Base-by-base conservation (phyloP, 2,113 vertebrate genomes). In the Gracilinanus agilis region DNA sequence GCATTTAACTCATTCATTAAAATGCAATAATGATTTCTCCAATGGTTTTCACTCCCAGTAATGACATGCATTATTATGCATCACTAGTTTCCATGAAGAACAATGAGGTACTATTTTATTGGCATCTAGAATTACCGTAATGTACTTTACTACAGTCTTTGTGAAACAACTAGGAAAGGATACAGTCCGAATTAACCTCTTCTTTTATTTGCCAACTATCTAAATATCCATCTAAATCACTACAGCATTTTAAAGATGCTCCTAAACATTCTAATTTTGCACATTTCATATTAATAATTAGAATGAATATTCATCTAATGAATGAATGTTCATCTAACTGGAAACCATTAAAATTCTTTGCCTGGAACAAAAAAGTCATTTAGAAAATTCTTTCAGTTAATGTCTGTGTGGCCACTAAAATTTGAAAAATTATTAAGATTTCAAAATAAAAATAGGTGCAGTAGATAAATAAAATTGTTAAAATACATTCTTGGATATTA, bases 1-100 rank as follows among this genome's bases (percentile, higher is more conserved):
- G 96, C 97, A 98, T 97, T 98, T 98, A 98, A 96, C 92, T 98
- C 91, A 97, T 98, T 98, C 97, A 98, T 98, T 98, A 98, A 98
- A 98, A 98, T 98, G 96, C 97, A 98, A 83, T 97, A 97, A 97
- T 96, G 93, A 98, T 98, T 98, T 98, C 93, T 98, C 97, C 96
- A 97, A 96, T 97, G 96, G 95, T 95, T 98, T 98, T 98, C 93
- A 95, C 56, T 95, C 94, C 89, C 92, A 95, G 91, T 98, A 98
- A 98, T 98, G 94, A 94, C 96, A 98, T 97, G 95, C 93, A 94
- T 97, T 98, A 97, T 98, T 97, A 97, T 97, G 96, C 98, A 97
- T 96, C 95, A 90, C 94, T 98, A 97, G 98, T 98, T 98, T 98
- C 97, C 97, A 96, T 97, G 95, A 98, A 98, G 96, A 98, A 98